These are phyloP conservation scores for Drosophila merina DNA, from an alignment of 2,888 invertebrate species.

Conservation along the genomic window DNA sequence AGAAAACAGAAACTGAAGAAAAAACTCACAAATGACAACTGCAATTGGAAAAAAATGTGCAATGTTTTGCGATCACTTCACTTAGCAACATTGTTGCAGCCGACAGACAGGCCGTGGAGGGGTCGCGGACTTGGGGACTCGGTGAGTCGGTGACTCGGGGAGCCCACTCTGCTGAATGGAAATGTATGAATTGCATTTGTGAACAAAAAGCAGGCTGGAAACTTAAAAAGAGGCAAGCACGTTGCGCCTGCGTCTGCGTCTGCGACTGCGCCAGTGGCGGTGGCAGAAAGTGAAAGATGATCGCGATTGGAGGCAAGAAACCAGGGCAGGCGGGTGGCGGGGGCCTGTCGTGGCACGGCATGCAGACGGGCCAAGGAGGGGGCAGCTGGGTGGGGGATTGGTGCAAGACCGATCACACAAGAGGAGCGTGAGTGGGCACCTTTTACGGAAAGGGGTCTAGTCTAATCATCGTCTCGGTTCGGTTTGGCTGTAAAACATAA, in stretches of 20 bases:
- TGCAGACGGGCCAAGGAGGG: not conserved
- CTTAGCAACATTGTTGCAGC: conserved; percentile 44
- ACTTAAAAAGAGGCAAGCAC: conserved; percentile 23
- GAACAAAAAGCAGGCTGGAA: conserved; percentile 17
- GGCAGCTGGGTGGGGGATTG: conserved; percentile 1
- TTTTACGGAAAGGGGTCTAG: not conserved
- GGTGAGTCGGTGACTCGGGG: not conserved
- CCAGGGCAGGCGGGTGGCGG: conserved; percentile 1
- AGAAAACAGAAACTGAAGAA: conserved; percentile 51
- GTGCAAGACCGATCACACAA: conserved; percentile 51
- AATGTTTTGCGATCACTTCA: conserved; percentile 27
- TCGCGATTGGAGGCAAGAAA: conserved; percentile 46
- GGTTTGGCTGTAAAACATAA: no score
- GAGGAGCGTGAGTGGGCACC: conserved; percentile 61
- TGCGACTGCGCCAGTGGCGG: conserved; percentile 21
- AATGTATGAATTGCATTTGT: conserved; percentile 71
- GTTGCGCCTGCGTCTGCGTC: conserved; percentile 34
- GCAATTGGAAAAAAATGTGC: conserved; percentile 26
- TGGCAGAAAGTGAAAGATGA: conserved; percentile 75
- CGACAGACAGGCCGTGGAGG: conserved; percentile 13
- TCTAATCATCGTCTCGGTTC: no score
- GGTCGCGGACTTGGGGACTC: not conserved
- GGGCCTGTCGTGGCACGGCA: not conserved
- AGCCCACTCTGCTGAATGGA: conserved; percentile 51
- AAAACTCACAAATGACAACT: conserved; percentile 44